Evolutionary conservation across 2,888 invertebrate genomes (phyloP).

Genomic region (Cerastoderma edule): DNA sequence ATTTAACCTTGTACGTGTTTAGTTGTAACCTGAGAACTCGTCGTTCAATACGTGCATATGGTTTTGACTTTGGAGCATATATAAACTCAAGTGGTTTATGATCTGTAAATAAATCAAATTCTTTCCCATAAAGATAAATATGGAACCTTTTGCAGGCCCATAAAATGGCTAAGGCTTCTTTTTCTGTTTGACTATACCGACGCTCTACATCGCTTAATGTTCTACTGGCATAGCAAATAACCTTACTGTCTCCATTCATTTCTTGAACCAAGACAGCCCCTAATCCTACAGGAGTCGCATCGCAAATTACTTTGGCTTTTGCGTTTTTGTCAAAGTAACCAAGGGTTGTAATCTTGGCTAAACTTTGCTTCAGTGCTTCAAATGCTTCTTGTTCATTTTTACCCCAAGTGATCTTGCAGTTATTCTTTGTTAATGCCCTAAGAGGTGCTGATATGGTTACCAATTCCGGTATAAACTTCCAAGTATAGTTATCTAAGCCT

Average conservation of each 20-base stretch:
- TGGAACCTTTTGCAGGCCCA: constrained; percentile 71
- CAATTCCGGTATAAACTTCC: constrained; percentile 47
- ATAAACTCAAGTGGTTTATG: too few relatives aligned
- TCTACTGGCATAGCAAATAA: constrained; percentile 57
- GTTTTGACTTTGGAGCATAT: neutral
- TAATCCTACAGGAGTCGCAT: constrained; percentile 64
- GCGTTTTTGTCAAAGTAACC: constrained; percentile 55
- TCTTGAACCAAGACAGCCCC: constrained; percentile 58
- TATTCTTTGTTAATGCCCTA: constrained; percentile 23
- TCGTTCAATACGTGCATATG: too few relatives aligned
- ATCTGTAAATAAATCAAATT: too few relatives aligned
- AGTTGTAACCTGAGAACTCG: too few relatives aligned
- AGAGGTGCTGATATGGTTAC: constrained; percentile 50
- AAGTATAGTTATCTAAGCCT: constrained; percentile 50
- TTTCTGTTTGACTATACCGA: constrained; percentile 64
- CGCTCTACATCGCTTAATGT: constrained; percentile 45
- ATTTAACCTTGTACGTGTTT: neutral
- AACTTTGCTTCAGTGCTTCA: neutral
- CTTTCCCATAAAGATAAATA: too few relatives aligned
- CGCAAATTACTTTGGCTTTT: constrained; percentile 48
- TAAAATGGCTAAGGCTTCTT: constrained; percentile 53
- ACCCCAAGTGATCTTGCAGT: constrained; percentile 30
- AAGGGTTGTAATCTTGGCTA: neutral
- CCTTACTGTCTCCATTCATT: constrained; percentile 23
- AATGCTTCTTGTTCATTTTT: neutral